These are phyloP conservation scores for Gisinianus flammeolus DNA, from an alignment of 2,888 invertebrate species.

Conservation along the genomic window DNA sequence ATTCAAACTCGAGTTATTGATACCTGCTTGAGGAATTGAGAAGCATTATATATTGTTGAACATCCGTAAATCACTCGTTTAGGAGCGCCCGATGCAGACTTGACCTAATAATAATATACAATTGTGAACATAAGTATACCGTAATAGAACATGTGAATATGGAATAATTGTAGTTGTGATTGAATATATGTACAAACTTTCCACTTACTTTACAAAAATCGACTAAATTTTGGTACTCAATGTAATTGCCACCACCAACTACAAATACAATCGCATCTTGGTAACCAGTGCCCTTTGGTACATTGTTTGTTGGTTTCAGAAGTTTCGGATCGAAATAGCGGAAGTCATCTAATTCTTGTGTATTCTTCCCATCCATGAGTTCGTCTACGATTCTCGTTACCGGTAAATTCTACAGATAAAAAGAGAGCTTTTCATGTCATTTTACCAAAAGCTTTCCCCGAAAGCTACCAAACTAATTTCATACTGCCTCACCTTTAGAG, in stretches of 20 bases:
- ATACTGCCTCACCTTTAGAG: conserved; percentile 1
- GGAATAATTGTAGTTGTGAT: background rate
- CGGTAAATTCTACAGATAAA: conserved; percentile 77
- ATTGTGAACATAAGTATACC: background rate
- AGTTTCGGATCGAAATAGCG: conserved; percentile 96
- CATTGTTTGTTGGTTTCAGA: conserved; percentile 70
- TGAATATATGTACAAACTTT: too few relatives aligned
- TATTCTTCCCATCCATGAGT: conserved; percentile 79
- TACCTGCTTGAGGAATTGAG: conserved; percentile 91
- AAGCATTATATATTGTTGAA: conserved; percentile 90
- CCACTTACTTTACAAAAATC: conserved; percentile 82
- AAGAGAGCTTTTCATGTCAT: background rate
- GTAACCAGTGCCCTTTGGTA: conserved; percentile 67
- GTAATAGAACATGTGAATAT: background rate
- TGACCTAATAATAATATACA: conserved; percentile 30
- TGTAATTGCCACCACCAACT: conserved; percentile 96
- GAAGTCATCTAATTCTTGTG: conserved; percentile 83
- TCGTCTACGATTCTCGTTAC: conserved; percentile 92
- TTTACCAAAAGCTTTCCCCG: conserved; percentile 32
- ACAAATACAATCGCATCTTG: conserved; percentile 89
- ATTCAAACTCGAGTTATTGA: background rate
- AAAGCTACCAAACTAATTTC: too few relatives aligned
- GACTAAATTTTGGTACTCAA: conserved; percentile 97
- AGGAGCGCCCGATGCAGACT: conserved; percentile 68
- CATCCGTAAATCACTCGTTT: conserved; percentile 93